phyloP scores from a whole-genome alignment of 2,797 vertebrate genomes.

The Microchirus variegatus region DNA sequence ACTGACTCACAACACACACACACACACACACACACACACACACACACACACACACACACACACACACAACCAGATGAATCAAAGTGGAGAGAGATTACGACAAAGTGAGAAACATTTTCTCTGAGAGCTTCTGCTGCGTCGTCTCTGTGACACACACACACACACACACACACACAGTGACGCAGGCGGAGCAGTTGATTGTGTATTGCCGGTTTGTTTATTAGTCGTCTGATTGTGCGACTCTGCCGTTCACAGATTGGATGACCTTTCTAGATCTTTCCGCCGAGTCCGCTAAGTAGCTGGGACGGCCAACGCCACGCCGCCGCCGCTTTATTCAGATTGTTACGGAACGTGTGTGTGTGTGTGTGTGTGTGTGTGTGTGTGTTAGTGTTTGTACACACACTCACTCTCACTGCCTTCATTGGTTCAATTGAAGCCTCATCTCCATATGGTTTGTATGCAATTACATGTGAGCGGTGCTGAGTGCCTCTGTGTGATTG shows the following conservation, averaged over 20 bases:
- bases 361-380: slow-evolving; percentile 34
- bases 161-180: slow-evolving; percentile 22
- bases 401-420: slow-evolving; percentile 54
- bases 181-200: slow-evolving; percentile 48
- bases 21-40: neutral
- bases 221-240: slow-evolving; percentile 72
- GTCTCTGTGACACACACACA: slow-evolving; percentile 21
- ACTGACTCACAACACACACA: slow-evolving; percentile 36
- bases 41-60: neutral
- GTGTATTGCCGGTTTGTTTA: slow-evolving; percentile 68
- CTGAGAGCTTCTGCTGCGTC: slow-evolving; percentile 54
- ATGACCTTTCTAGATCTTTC: slow-evolving; percentile 76
- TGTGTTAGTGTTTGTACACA: slow-evolving; percentile 46
- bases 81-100: slow-evolving; percentile 53
- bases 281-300: slow-evolving; percentile 66
- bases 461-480: slow-evolving; percentile 71
- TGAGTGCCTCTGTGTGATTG: slow-evolving; percentile 72
- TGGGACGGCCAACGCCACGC: slow-evolving; percentile 55
- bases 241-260: slow-evolving; percentile 71
- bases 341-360: slow-evolving; percentile 55
- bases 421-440: slow-evolving; percentile 75
- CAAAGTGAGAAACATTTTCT: slow-evolving; percentile 43
- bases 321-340: slow-evolving; percentile 70
- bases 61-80: slow-evolving; percentile 43
- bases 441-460: slow-evolving; percentile 78